Percentiles rank a stretch among this genome's conserved stretches.
Conservation (phyloP, 2,113 vertebrate genomes). For the Jaculus jaculus region DNA sequence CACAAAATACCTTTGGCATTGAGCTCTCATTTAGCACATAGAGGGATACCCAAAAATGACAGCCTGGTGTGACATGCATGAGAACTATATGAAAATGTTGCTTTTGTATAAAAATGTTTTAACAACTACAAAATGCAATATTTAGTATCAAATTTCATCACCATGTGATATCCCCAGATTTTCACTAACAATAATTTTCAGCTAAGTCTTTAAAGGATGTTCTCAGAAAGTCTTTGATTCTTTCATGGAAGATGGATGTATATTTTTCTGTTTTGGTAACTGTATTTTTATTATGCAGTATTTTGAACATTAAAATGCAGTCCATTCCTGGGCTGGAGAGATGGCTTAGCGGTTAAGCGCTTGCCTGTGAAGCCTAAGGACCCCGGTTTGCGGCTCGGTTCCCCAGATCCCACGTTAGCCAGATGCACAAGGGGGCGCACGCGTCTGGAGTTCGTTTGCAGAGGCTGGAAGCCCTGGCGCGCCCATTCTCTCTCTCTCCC, state of each 20-base stretch:
- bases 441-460: too few species aligned
- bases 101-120: neutral
- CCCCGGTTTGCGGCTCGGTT: too few species aligned
- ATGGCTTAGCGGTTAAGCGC: too few species aligned
- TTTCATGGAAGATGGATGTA: neutral
- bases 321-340: too few species aligned
- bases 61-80: neutral
- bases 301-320: neutral
- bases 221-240: neutral
- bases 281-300: neutral
- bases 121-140: neutral
- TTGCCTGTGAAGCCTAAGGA: too few species aligned
- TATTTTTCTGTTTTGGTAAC: neutral
- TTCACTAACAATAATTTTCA: neutral
- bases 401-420: too few species aligned
- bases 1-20: neutral
- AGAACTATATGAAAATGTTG: neutral
- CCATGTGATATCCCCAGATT: neutral
- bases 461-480: too few species aligned
- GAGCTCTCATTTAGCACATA: neutral
- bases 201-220: neutral
- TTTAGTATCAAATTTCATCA: neutral
- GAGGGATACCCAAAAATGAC: neutral
- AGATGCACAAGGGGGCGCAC: too few species aligned
- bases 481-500: too few species aligned